phyloP scores from a whole-genome alignment of 2,888 invertebrate genomes.

The Asteroscopus sphinx region DNA sequence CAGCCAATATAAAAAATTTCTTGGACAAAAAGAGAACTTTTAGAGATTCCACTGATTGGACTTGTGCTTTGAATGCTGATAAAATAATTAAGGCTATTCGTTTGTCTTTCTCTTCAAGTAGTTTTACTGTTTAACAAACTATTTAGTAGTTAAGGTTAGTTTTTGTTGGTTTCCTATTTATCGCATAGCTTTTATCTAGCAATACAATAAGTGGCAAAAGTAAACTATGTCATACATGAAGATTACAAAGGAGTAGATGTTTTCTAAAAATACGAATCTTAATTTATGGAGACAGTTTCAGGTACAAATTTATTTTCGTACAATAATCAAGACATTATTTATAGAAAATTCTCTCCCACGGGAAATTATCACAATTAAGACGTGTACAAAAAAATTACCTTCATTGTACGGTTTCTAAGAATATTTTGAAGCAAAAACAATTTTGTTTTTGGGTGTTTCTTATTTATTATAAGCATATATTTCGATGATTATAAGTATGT shows the following conservation, averaged over 20 bases:
- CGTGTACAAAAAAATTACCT: constrained; percentile 17
- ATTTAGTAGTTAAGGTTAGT: background rate
- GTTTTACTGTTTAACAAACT: background rate
- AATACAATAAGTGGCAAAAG: too few species aligned
- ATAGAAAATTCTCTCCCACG: constrained; percentile 27
- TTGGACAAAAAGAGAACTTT: constrained; percentile 35
- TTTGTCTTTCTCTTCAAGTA: background rate
- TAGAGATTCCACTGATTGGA: constrained; percentile 27
- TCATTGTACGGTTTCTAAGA: background rate
- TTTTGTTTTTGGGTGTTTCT: too few species aligned
- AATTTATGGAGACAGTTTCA: too few species aligned
- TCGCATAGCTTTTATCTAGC: background rate
- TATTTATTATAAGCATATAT: too few species aligned
- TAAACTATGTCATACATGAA: too few species aligned
- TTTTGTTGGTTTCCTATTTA: background rate
- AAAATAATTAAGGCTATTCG: constrained; percentile 8
- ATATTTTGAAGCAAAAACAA: too few species aligned
- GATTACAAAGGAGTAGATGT: too few species aligned
- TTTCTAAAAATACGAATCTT: too few species aligned
- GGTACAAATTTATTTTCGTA: constrained; percentile 12
- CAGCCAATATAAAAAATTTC: constrained; percentile 43
- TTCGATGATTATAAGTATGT: too few species aligned
- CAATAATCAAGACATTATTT: constrained; percentile 16
- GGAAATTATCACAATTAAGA: constrained; percentile 36
- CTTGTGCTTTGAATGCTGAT: constrained; percentile 20